Conservation (phyloP, 2,888 invertebrate genomes). For the Imbricaverruca yamaguchii region DNA sequence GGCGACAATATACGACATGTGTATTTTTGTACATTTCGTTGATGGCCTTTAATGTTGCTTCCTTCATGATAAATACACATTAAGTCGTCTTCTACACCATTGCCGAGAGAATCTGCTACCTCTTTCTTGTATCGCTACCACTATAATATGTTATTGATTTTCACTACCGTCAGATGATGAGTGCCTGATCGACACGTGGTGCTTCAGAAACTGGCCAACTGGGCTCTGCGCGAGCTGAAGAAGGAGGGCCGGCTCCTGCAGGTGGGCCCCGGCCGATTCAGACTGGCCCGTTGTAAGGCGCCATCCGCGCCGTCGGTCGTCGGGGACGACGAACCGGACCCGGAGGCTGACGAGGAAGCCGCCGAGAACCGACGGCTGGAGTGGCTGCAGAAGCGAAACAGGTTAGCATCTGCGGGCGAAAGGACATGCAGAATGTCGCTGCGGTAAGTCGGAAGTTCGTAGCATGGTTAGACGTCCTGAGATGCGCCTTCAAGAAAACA, state of each 20-base stretch:
- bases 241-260: constrained; percentile 1
- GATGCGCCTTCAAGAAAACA: not conserved
- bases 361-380: not conserved
- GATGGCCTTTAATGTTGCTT: too few relatives aligned
- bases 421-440: not conserved
- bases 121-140: too few relatives aligned
- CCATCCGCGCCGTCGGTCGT: not conserved
- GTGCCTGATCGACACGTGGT: too few relatives aligned
- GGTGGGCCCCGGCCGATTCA: not conserved
- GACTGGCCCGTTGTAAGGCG: not conserved
- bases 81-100: too few relatives aligned
- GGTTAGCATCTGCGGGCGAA: not conserved
- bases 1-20: too few relatives aligned
- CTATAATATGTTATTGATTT: too few relatives aligned
- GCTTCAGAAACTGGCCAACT: not conserved
- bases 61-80: too few relatives aligned
- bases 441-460: not conserved
- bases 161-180: too few relatives aligned
- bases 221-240: constrained; percentile 1
- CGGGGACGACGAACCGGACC: not conserved
- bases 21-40: too few relatives aligned
- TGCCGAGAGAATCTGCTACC: too few relatives aligned
- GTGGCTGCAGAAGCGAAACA: not conserved
- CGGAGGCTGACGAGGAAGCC: not conserved
- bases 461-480: not conserved